Percentiles rank a stretch among this genome's conserved stretches.
phyloP scores from a whole-genome alignment of 2,888 invertebrate genomes.

The Seira ritae region DNA sequence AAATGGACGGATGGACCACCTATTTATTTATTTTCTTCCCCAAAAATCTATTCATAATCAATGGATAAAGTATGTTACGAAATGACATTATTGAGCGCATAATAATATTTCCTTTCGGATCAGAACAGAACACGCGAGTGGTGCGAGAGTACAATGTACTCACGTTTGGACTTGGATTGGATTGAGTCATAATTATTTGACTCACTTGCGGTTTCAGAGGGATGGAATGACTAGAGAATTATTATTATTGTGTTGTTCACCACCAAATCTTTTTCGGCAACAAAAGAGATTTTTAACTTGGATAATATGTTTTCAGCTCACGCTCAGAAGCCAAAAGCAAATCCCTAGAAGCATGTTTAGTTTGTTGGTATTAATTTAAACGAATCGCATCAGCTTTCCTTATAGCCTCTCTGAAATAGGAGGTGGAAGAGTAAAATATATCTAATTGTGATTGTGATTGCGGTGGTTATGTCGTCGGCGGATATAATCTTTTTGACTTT shows the following conservation, averaged over 20 bases:
- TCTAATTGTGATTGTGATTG: no score
- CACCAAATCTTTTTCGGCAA: background rate
- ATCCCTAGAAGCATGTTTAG: background rate
- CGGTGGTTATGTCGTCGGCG: no score
- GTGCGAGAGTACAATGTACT: no score
- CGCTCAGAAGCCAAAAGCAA: background rate
- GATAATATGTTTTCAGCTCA: slow-evolving; percentile 13
- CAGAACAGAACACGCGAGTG: no score
- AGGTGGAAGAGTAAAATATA: background rate
- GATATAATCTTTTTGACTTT: no score
- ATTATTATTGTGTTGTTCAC: background rate
- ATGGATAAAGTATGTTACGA: background rate
- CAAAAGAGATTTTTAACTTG: background rate
- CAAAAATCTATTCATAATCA: background rate
- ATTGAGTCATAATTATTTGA: slow-evolving; percentile 11
- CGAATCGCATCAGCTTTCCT: background rate
- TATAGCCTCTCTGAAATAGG: background rate
- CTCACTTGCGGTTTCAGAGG: slow-evolving; percentile 4
- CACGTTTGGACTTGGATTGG: no score
- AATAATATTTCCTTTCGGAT: no score
- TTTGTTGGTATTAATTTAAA: background rate
- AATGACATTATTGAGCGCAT: background rate
- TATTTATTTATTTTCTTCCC: no score
- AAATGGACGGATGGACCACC: no score
- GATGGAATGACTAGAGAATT: background rate